A percentile compares a stretch with the other conserved stretches of the same genome.
Evolutionary conservation across 2,888 invertebrate genomes (phyloP).

Genomic region (Drosophila seclusa): DNA sequence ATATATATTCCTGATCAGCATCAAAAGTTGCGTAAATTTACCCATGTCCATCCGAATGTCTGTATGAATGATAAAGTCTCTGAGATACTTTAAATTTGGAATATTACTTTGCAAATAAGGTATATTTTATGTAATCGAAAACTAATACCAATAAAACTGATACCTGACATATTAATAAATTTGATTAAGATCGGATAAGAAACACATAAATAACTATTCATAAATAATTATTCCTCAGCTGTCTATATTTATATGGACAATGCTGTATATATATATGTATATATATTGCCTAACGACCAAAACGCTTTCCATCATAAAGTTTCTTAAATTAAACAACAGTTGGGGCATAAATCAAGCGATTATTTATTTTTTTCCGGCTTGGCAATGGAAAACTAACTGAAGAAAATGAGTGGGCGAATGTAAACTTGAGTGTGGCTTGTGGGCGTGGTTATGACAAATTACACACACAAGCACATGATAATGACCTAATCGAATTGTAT

Average conservation of each 20-base stretch:
- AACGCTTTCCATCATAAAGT: slow-evolving; percentile 69
- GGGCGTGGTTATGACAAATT: slow-evolving; percentile 38
- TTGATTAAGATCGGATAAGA: not conserved
- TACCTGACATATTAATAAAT: not conserved
- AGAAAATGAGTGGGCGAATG: not conserved
- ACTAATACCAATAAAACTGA: not conserved
- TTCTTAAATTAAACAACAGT: slow-evolving; percentile 46
- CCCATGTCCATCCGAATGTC: too few relatives aligned
- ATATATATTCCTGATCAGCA: too few relatives aligned
- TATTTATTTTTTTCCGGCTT: slow-evolving; percentile 44
- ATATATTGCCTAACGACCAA: not conserved
- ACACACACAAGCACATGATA: slow-evolving; percentile 22
- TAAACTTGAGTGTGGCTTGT: not conserved
- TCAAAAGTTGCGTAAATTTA: too few relatives aligned
- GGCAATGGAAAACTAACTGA: slow-evolving; percentile 46
- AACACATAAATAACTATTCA: not conserved
- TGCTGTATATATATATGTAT: not conserved
- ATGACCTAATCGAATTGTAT: slow-evolving; percentile 57
- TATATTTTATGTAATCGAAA: not conserved
- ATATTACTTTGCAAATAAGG: not conserved
- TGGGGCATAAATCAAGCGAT: slow-evolving; percentile 47
- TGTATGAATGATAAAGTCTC: too few relatives aligned
- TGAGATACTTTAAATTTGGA: too few relatives aligned
- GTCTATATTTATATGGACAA: not conserved
- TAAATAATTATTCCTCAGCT: too few relatives aligned